Base-by-base conservation (phyloP, 2,888 invertebrate species). In the Aspidiotus destructor region DNA sequence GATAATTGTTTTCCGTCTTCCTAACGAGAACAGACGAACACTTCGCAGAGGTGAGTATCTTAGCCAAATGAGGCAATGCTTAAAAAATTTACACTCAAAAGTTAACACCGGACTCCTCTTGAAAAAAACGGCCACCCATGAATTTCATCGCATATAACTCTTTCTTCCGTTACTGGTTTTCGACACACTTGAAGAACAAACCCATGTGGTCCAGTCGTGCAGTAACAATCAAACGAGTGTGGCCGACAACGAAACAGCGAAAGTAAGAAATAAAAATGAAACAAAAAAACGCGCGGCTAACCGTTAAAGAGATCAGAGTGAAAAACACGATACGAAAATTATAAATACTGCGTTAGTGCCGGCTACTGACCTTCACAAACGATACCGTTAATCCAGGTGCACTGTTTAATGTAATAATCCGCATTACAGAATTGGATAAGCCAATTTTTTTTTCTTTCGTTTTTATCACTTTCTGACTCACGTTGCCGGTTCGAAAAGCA, bases 321-420 rank as follows among this genome's bases (percentile, higher is more conserved):
- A 58, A 28, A 8, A 28, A 58, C 28, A 58, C 16, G 58, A 58
- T 9, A 55, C 13, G 55, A 58, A 58, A 58, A 58, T 13, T 28
- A 13, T 11, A 6, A 28, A 28, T 28, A 58, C 58, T 28, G 58
- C 17, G 41, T 41, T 65, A 65, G 40, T 48, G n/a, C 28, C 44
- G 65, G 58, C 65, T 57, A 65, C 65, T 65, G 65, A 65, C 65
- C 65, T 65, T 65, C 65, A 65, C 65, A 65, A 65, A 65, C 65
- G 55, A 57, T 65, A 65, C 65, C 65, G 65, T 65, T 65, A 41
- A 65, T 65, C 65, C 65, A 65, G 65, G 65, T 65, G 65, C 58
- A 65, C 64, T 55, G 41, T 41, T 28, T 28, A 28, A 28, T 28
- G 28, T 28, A 28, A 28, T 28, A 28, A 28, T 28, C 28, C 28